Evolutionary conservation across 2,797 vertebrate genomes (phyloP).

Genomic region (Hemibagrus guttatus): DNA sequence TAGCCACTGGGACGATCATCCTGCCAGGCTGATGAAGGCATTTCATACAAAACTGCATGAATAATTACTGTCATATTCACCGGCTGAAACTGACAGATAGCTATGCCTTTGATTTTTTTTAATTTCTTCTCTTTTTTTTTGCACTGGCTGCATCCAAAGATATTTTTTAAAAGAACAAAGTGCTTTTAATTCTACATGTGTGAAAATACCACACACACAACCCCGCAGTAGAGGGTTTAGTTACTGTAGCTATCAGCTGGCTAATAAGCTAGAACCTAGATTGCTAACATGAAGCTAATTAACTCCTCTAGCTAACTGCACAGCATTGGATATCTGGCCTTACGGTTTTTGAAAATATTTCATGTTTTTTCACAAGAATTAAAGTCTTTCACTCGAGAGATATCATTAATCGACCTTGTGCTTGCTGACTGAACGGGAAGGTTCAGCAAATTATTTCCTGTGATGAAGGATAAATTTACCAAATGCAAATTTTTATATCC

Average conservation of each 20-base stretch:
- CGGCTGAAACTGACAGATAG: not conserved
- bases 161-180: not conserved
- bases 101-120: not conserved
- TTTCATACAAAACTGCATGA: slow-evolving; percentile 6
- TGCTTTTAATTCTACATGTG: not conserved
- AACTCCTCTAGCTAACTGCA: not conserved
- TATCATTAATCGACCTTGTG: not conserved
- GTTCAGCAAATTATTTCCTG: not conserved
- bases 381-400: not conserved
- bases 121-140: not conserved
- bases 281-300: not conserved
- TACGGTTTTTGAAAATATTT: no score
- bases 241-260: not conserved
- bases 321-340: no score
- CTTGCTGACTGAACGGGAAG: not conserved
- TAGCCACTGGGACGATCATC: not conserved
- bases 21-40: not conserved
- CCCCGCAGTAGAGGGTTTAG: not conserved
- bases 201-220: not conserved
- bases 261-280: not conserved
- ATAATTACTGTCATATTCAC: slow-evolving; percentile 21
- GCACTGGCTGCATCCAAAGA: not conserved
- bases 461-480: no score
- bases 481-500: not conserved
- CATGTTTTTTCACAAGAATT: not conserved